Percentiles rank a stretch among this genome's conserved stretches.
These are phyloP conservation scores for Haplochromis burtoni DNA, from an alignment of 2,113 vertebrate genomes.

Conservation along the genomic window DNA sequence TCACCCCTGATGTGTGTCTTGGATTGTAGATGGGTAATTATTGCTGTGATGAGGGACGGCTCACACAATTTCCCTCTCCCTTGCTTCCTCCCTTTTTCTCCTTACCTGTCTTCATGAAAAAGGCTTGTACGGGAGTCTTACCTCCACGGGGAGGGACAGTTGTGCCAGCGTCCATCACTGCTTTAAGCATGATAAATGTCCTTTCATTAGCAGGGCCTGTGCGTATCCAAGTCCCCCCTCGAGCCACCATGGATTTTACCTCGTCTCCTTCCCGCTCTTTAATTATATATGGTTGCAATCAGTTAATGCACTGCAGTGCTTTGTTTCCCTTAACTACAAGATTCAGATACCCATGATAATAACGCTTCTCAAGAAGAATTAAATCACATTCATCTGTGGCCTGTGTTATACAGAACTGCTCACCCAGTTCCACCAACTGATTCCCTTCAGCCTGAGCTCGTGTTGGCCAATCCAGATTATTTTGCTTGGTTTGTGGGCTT, in stretches of 20 bases:
- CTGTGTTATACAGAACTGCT: background rate
- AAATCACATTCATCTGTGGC: background rate
- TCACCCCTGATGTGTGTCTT: background rate
- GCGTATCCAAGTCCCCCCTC: background rate
- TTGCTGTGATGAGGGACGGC: background rate
- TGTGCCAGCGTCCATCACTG: conserved; percentile 22
- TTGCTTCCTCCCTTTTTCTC: background rate
- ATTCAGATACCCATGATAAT: background rate
- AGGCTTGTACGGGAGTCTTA: background rate
- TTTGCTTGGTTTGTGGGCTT: background rate
- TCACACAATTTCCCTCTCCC: background rate
- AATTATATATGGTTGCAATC: background rate
- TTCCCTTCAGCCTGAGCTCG: background rate
- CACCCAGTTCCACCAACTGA: background rate
- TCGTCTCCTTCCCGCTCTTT: background rate
- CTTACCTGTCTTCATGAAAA: background rate
- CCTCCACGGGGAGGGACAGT: conserved; percentile 18
- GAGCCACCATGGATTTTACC: background rate
- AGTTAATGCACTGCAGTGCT: background rate
- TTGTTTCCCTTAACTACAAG: background rate
- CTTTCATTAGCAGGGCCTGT: conserved; percentile 32
- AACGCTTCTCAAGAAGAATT: background rate
- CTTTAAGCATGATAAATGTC: conserved; percentile 47
- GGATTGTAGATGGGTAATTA: conserved; percentile 4
- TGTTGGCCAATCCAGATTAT: background rate